Evolutionary conservation across 2,888 invertebrate genomes (phyloP), one percentile per base, ranked within the genome.

Genomic region (Esperia sulphurella): DNA sequence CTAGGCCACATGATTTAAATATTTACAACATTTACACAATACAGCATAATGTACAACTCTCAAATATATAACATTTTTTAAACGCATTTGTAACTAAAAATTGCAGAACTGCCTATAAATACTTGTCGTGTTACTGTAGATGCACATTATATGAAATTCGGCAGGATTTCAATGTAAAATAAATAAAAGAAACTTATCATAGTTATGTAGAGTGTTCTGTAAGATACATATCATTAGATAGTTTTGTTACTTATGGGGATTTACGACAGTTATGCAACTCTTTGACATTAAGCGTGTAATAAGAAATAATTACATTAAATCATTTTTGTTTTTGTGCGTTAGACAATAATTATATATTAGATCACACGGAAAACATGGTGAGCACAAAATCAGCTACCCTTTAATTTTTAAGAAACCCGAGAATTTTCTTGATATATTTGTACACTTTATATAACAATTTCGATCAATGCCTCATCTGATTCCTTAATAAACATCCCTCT

Each of bases 1-100:
- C 40, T 50, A 66, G 58, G 63, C 55, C 61, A 61, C 61, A 41
- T 40, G 50, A 45, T 54, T 51, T 47, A 49, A 48, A 51, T 46
- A 50, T 50, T 38, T 50, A 47, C 46, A 50, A 44, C 30, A 49
- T 48, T 48, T 44, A 48, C 44, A 48, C 14, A 38, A n/a, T 45
- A 30, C 30, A n/a, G 7, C 33, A 10, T 2, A n/a, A 35, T 35
- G n/a, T n/a, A 39, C 39, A 39, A 37, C 14, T 39, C 13, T 39
- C 39, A 39, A 13, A 39, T 14, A n/a, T 39, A 9, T 39, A 14
- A 14, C 39, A 14, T 8, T 38, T 13, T 13, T 13, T 5, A 21
- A 2, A 21, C 21, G 5, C 21, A 21, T 5, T n/a, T n/a, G n/a
- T 21, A 21, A 21, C 21, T 21, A 21, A 21, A 21, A 21, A 21